Evolutionary conservation across 1,140 invertebrate species (phyloP).

Genomic region (Araneus ventricosus): DNA sequence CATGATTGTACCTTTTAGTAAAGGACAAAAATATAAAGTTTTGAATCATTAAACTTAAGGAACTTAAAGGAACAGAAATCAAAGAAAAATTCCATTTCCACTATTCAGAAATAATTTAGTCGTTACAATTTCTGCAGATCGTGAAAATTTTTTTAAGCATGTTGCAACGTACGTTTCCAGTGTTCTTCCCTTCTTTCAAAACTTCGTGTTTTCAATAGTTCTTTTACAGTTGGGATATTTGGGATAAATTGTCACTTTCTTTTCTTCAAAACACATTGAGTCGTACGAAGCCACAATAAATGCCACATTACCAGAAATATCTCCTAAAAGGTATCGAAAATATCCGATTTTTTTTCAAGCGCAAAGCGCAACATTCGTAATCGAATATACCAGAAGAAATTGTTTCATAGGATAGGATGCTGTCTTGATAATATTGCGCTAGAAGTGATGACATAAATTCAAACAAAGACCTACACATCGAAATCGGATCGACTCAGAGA

Average conservation of each 20-base stretch:
- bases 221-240: background rate
- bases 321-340: background rate
- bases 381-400: background rate
- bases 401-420: background rate
- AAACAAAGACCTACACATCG: background rate
- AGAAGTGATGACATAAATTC: conserved; percentile 43
- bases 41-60: no score
- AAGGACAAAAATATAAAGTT: no score
- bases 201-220: background rate
- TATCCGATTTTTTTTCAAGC: background rate
- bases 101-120: no score
- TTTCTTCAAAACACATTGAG: background rate
- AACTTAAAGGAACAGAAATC: no score
- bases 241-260: background rate
- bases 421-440: background rate
- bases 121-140: no score
- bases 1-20: no score
- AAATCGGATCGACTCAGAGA: background rate
- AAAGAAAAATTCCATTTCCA: no score
- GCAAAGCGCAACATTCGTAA: background rate
- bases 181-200: background rate
- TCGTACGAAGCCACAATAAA: background rate
- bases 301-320: background rate
- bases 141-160: no score
- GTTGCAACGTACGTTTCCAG: background rate